Conservation (phyloP, 2,113 vertebrate genomes). For the Pollimyrus isidori region DNA sequence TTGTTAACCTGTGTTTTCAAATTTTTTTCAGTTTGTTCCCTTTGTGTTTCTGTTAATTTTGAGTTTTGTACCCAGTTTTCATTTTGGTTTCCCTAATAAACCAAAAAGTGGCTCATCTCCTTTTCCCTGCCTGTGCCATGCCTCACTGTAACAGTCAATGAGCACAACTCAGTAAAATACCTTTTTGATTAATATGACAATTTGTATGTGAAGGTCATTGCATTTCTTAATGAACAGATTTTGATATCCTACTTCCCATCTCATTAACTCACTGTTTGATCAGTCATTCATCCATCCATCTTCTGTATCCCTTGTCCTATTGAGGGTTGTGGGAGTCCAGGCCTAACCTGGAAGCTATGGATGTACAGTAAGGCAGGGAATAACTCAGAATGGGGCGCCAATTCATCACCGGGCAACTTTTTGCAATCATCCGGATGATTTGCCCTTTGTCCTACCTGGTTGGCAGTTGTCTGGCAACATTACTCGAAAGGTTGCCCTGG, state of each 20-base stretch:
- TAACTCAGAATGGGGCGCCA: neutral
- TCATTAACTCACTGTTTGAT: neutral
- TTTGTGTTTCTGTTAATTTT: no score
- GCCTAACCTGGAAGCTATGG: neutral
- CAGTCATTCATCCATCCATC: no score
- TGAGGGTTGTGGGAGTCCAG: neutral
- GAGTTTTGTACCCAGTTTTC: no score
- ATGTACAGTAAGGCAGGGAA: neutral
- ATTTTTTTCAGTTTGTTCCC: no score
- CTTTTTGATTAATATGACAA: neutral
- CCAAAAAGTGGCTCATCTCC: no score
- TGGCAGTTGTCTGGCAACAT: neutral
- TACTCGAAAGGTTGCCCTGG: neutral
- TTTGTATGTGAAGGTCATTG: constrained; percentile 9
- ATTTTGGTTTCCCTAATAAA: no score
- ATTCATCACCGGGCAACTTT: neutral
- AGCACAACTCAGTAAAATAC: neutral
- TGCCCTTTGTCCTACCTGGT: neutral
- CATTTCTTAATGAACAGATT: neutral
- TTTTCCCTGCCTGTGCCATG: no score
- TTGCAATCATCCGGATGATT: neutral
- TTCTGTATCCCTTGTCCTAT: neutral
- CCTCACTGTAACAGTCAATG: neutral
- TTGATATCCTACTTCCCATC: neutral
- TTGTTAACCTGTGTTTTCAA: no score